Conservation (phyloP, 2,888 invertebrate species). For the Xanthorhoe designata region DNA sequence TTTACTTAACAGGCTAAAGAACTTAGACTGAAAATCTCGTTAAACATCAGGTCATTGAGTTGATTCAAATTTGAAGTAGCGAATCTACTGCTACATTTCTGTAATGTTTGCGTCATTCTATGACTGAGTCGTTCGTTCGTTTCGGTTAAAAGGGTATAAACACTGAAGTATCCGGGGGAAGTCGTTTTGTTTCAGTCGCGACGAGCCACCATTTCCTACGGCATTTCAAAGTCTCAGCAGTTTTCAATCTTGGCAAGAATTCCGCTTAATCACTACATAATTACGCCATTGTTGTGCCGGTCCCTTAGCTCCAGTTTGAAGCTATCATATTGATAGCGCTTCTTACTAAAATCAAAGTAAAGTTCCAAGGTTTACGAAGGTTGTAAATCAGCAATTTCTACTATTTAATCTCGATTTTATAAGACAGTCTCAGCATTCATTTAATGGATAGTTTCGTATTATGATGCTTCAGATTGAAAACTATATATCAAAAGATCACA, state of each 20-base stretch:
- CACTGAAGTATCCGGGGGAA: slow-evolving; percentile 35
- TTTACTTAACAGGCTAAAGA: no score
- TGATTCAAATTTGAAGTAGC: not conserved
- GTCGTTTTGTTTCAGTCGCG: slow-evolving; percentile 38
- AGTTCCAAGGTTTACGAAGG: not conserved
- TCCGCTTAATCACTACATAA: slow-evolving; percentile 39
- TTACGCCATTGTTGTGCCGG: slow-evolving; percentile 30
- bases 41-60: not conserved
- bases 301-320: slow-evolving; percentile 7
- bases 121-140: slow-evolving; percentile 40
- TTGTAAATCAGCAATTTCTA: not conserved
- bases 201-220: slow-evolving; percentile 38
- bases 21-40: not conserved
- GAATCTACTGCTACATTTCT: not conserved
- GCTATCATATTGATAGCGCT: slow-evolving; percentile 2
- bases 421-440: no score
- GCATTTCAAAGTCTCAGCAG: slow-evolving; percentile 40
- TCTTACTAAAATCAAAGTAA: not conserved
- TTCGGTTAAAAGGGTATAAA: slow-evolving; percentile 43
- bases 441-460: no score
- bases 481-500: not conserved
- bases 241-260: slow-evolving; percentile 44
- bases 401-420: no score
- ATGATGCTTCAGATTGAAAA: no score
- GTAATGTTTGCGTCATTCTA: slow-evolving; percentile 28